A percentile compares a stretch with the other conserved stretches of the same genome.
phyloP scores from a whole-genome alignment of 2,113 vertebrate species.

The Myiozetetes cayanensis region DNA sequence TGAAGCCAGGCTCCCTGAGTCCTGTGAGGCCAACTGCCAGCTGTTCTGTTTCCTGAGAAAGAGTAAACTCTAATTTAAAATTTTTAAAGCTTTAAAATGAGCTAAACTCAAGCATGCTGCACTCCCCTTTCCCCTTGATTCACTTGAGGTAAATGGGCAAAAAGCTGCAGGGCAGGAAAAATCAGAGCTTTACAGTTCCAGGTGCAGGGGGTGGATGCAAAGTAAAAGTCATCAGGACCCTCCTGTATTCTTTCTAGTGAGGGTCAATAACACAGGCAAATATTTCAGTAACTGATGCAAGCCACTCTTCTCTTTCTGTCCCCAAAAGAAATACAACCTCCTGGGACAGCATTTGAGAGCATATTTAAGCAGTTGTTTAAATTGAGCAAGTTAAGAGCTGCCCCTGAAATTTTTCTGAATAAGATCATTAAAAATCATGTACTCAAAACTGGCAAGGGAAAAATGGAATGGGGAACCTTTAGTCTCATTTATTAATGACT shows the following conservation, averaged over 20 bases:
- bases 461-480: background rate
- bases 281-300: background rate
- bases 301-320: background rate
- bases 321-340: background rate
- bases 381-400: slow-evolving; percentile 21
- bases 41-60: slow-evolving; percentile 45
- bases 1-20: slow-evolving; percentile 10
- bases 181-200: background rate
- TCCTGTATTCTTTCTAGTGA: background rate
- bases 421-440: background rate
- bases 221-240: background rate
- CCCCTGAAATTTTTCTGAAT: background rate
- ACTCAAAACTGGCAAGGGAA: background rate
- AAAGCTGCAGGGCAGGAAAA: background rate
- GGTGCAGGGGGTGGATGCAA: background rate
- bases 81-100: slow-evolving; percentile 27
- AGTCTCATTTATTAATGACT: slow-evolving; percentile 19
- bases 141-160: background rate
- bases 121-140: background rate
- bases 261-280: slow-evolving; percentile 3
- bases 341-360: background rate
- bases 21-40: slow-evolving; percentile 37
- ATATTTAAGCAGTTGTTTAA: background rate
- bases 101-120: slow-evolving; percentile 9
- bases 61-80: slow-evolving; percentile 38